Percentiles rank a stretch among this genome's conserved stretches.
phyloP scores from a whole-genome alignment of 2,113 vertebrate genomes.

The Lontra canadensis region DNA sequence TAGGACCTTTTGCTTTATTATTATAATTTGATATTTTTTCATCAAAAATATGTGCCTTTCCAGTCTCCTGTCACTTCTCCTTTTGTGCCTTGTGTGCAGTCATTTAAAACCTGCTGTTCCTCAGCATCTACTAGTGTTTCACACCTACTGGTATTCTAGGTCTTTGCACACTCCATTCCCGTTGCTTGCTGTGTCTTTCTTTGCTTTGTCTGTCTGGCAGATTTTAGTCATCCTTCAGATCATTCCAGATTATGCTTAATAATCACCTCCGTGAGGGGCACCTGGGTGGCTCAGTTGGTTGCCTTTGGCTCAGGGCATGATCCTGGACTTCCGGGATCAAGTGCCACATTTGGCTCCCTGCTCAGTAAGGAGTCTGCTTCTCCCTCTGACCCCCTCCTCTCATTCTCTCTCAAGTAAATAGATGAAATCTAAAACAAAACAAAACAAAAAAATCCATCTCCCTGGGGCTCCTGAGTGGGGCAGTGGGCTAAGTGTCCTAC shows the following conservation, averaged over 20 bases:
- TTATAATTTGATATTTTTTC: constrained; percentile 10
- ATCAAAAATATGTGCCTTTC: neutral
- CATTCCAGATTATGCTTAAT: constrained; percentile 23
- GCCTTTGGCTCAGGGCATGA: neutral
- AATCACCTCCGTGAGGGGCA: neutral
- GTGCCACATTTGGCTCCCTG: neutral
- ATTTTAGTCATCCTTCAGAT: neutral
- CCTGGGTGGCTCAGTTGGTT: neutral
- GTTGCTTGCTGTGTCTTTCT: neutral
- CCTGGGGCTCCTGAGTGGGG: too few relatives aligned
- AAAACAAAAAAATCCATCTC: neutral
- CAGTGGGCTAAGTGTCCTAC: too few relatives aligned
- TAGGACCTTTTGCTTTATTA: neutral
- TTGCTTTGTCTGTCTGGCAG: neutral
- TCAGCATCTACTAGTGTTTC: neutral
- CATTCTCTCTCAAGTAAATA: neutral
- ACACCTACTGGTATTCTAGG: neutral
- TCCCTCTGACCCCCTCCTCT: neutral
- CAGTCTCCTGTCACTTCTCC: neutral
- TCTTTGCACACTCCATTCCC: neutral
- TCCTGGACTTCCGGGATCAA: neutral
- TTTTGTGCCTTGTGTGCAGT: neutral
- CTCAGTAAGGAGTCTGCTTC: neutral
- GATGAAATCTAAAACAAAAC: neutral
- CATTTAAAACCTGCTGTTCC: neutral